Conservation (phyloP, 2,113 vertebrate species). For the Manacus vitellinus region DNA sequence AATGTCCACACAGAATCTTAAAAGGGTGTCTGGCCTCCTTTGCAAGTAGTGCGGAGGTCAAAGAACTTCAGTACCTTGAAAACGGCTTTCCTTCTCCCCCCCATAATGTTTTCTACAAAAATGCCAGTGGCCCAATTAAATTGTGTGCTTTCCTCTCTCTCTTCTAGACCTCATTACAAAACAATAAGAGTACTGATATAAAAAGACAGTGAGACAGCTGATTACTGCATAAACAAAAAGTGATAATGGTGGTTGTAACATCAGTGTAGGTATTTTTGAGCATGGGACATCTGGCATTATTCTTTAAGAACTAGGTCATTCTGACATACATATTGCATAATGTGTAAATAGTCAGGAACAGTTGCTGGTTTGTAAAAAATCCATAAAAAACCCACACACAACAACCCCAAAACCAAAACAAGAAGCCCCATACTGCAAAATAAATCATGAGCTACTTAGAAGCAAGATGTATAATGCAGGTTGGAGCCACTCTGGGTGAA, state of each 20-base stretch:
- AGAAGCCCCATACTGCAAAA: neutral
- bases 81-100: neutral
- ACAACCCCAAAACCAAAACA: neutral
- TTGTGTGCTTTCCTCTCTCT: neutral
- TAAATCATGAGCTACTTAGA: neutral
- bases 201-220: neutral
- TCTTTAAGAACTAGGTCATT: neutral
- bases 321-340: neutral
- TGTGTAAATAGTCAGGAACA: neutral
- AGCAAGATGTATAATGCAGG: neutral
- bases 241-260: neutral
- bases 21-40: neutral
- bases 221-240: constrained; percentile 8
- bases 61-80: neutral
- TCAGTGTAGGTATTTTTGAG: constrained; percentile 8
- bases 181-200: neutral
- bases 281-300: neutral
- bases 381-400: rapidly evolving
- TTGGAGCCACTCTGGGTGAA: neutral
- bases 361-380: neutral
- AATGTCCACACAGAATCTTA: neutral
- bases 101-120: neutral
- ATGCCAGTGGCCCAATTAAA: neutral
- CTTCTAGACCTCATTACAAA: neutral
- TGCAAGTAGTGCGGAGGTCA: neutral